Base-by-base conservation (phyloP, 2,113 vertebrate species). In the Climacteris rufus region DNA sequence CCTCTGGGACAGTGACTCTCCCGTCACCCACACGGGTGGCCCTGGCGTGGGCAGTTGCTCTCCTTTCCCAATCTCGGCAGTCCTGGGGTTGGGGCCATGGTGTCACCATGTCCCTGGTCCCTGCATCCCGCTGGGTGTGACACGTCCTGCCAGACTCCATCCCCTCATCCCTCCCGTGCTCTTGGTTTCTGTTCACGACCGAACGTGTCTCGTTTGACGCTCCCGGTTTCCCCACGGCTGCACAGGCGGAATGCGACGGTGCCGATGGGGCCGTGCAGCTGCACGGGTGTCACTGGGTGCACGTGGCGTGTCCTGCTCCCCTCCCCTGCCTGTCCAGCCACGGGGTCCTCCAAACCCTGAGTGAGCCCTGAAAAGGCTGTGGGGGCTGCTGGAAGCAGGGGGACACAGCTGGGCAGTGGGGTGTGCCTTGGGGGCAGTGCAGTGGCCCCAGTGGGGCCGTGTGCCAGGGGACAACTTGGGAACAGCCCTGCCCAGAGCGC, bases 371-470 rank as follows among this genome's bases (percentile, higher is more conserved):
- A 21, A 44, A 65, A 0, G 2, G 30, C 13, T 47, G 11, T 12
- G 31, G 50, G 33, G 37, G 16, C 11, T 28, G 17, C 28, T 25
- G 15, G 59, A 35, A 30, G 65, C 10, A 17, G 15, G 27, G 60
- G 59, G 31, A 15, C 14, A 5, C 0, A 2, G 50, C n/a, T 4
- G 30, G 35, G 71, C 22, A 8, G 13, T 1, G 13, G 45, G 27
- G n/a, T 1, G 2, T 23, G 53, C 45, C 5, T 3, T 31, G 27
- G 45, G 40, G 15, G 37, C 33, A 28, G 45, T 1, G 3, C 15
- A 7, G n/a, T 10, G 28, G 15, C 37, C 33, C 8, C 47, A 1
- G 31, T 0, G 8, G 35, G 24, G 16, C 8, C 1, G 0, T 4
- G 68, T 25, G 56, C 56, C 14, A 2, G 45, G n/a, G 31, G 25